Conservation (phyloP, 2,113 vertebrate species). For the Muntiacus muntjak region DNA sequence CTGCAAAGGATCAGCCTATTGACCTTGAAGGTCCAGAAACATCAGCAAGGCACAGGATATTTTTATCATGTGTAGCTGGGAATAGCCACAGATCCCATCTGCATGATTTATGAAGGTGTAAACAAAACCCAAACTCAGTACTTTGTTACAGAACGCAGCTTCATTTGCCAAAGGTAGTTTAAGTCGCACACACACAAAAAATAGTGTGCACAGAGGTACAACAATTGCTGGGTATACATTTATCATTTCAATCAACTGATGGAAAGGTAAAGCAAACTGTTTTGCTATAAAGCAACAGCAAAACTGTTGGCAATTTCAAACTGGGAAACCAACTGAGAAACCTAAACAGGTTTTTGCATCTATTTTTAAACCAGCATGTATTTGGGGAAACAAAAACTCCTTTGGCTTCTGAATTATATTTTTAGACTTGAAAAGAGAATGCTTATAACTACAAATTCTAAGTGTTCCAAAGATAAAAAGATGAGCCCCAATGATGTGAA, state of each 20-base stretch:
- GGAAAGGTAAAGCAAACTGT: neutral
- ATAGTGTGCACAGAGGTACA: neutral
- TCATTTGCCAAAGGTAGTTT: neutral
- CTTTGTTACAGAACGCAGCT: neutral
- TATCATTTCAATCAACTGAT: neutral
- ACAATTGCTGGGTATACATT: neutral
- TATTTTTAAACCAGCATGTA: neutral
- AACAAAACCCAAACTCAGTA: neutral
- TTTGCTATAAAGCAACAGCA: neutral
- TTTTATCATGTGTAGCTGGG: slow-evolving; percentile 9
- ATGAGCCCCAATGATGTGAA: neutral
- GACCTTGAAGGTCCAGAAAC: slow-evolving; percentile 3
- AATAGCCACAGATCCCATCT: slow-evolving; percentile 6
- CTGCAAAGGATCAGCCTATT: neutral
- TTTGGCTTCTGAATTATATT: neutral
- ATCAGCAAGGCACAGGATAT: neutral
- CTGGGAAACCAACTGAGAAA: slow-evolving; percentile 3
- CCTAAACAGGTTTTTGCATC: neutral
- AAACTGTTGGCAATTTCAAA: neutral
- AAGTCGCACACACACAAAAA: neutral
- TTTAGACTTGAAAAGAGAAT: slow-evolving; percentile 19
- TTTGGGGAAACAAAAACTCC: neutral
- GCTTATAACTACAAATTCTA: neutral
- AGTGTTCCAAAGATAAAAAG: slow-evolving; percentile 42
- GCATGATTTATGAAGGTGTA: slow-evolving; percentile 19